Evolutionary conservation across 1,140 invertebrate species (phyloP).

Genomic region (Drosophila pruinosa): DNA sequence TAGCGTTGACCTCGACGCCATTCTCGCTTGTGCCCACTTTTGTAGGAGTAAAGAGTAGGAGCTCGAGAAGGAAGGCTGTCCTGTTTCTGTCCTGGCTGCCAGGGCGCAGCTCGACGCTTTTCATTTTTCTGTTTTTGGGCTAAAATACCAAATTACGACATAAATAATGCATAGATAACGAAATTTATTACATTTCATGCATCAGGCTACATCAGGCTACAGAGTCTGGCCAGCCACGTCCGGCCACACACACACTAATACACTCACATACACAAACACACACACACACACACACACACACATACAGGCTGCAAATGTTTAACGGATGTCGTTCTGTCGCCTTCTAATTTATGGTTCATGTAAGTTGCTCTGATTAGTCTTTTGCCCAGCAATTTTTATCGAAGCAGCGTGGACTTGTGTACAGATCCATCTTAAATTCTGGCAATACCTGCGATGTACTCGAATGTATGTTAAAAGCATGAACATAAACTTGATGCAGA

Average conservation of each 20-base stretch:
- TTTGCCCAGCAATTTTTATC: constrained; percentile 56
- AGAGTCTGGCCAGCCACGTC: constrained; percentile 35
- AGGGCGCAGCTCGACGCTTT: constrained; percentile 56
- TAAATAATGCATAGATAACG: constrained; percentile 81
- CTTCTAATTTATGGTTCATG: constrained; percentile 76
- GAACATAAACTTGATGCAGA: not conserved
- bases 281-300: constrained; percentile 40
- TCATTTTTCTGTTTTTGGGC: constrained; percentile 79
- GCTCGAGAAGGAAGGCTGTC: not conserved
- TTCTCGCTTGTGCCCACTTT: constrained; percentile 12
- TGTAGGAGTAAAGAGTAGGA: constrained; percentile 7
- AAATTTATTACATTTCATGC: constrained; percentile 82
- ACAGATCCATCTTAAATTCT: constrained; percentile 6
- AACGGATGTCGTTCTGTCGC: constrained; percentile 54
- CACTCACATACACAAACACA: constrained; percentile 29
- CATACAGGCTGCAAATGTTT: constrained; percentile 54
- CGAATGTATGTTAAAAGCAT: not conserved
- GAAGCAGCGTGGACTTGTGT: constrained; percentile 11
- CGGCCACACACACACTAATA: constrained; percentile 44
- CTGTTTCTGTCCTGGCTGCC: constrained; percentile 2
- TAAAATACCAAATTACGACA: constrained; percentile 82
- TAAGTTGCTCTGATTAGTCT: constrained; percentile 74
- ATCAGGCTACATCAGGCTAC: constrained; percentile 51
- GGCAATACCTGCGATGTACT: constrained; percentile 8
- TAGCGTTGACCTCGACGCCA: constrained; percentile 73